Evolutionary conservation across 1,140 invertebrate species (phyloP).

Genomic region (Pissodes strobi): DNA sequence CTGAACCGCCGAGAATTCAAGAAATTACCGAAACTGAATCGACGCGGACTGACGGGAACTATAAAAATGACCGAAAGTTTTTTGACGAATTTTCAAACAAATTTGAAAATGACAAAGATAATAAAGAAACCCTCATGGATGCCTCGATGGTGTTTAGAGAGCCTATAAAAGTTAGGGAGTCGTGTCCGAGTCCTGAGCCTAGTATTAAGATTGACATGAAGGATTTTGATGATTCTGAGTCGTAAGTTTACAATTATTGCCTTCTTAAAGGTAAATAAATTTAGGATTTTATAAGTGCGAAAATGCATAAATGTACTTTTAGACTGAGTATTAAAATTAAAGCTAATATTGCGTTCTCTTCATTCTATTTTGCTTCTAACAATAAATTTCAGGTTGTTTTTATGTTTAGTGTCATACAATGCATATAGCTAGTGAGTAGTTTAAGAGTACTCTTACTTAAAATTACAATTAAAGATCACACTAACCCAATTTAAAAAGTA

Average conservation of each 20-base stretch:
- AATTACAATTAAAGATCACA: no score
- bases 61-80: conserved; percentile 8
- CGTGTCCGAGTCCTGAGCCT: conserved; percentile 62
- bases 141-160: conserved; percentile 62
- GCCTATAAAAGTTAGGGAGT: conserved; percentile 60
- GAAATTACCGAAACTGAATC: conserved; percentile 42
- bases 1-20: conserved; percentile 39
- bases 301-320: no score
- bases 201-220: conserved; percentile 65
- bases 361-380: no score
- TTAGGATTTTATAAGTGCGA: conserved; percentile 13
- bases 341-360: no score
- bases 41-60: conserved; percentile 14
- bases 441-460: no score
- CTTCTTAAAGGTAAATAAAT: no score
- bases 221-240: conserved; percentile 62
- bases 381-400: no score
- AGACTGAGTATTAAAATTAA: no score
- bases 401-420: no score
- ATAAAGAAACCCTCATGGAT: conserved; percentile 54
- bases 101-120: conserved; percentile 50
- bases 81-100: conserved; percentile 6
- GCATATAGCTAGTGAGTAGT: no score
- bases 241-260: conserved; percentile 15
- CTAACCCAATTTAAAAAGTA: no score